Evolutionary conservation across 2,113 vertebrate species (phyloP), one percentile per base, ranked within the genome.

Genomic region (Dipodomys stephensi): DNA sequence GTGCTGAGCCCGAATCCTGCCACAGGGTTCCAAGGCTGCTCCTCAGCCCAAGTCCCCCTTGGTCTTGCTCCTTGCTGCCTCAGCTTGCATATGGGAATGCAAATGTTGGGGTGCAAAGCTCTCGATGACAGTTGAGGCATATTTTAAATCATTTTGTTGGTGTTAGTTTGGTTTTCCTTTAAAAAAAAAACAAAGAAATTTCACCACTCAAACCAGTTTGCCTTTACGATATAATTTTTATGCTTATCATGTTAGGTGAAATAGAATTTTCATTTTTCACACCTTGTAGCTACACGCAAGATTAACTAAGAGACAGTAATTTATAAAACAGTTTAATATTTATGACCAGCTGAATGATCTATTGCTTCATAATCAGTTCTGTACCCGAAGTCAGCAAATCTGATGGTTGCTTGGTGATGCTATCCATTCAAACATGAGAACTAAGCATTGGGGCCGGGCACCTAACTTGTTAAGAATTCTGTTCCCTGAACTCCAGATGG

Each of bases 201-300:
- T 96, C 60, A 95, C 90, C 57, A 95, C n/a, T 39, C 90, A 86
- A 79, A 65, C 85, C 60, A 76, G 35, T 79, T 82, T 94, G 90
- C 87, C 78, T 91, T 88, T 87, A 46, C 92, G 90, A 73, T 16
- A 64, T 91, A 49, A 90, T 64, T 7, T 92, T 94, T 39, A 53
- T 91, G 88, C 88, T 97, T 89, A 49, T 28, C 25, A 64, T 87
- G 64, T 87, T 96, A 53, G 16, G 25, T 60, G 94, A 96, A 73
- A n/a, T 64, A 73, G 27, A 90, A 92, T 18, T 44, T 7, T 96
- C 76, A 53, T 87, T 89, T 93, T 74, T 96, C 87, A 96, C 12
- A 18, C 62, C 90, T 0, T 0, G 87, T 96, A 93, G 25, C 25
- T 44, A 11, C 4, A 91, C 81, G 39, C 73, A 65, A 68, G 53